These are phyloP conservation scores for Echinops telfairi DNA, from an alignment of 2,113 vertebrate genomes.

Conservation along the genomic window DNA sequence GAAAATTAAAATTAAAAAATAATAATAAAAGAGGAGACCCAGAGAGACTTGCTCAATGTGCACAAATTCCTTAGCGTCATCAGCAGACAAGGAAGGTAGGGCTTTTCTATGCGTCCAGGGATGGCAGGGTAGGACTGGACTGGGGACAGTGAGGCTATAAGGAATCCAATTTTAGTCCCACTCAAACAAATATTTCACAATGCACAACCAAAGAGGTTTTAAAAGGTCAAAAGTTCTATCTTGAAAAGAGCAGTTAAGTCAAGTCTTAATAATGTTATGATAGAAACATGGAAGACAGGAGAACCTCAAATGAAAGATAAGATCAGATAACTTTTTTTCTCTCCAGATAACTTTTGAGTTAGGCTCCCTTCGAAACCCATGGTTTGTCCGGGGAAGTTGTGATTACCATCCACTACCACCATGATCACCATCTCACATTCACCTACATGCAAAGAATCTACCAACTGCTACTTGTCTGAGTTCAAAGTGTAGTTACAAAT, in stretches of 20 bases:
- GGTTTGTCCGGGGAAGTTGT: not conserved
- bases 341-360: not conserved
- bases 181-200: not conserved
- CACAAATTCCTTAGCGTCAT: not conserved
- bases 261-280: not conserved
- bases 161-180: not conserved
- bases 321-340: not conserved
- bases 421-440: too few relatives aligned
- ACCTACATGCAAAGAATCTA: not conserved
- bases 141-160: not conserved
- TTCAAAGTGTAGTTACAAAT: not conserved
- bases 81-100: too few relatives aligned
- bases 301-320: not conserved
- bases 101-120: not conserved
- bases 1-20: not conserved
- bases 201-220: not conserved
- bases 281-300: not conserved
- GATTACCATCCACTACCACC: not conserved
- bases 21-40: not conserved
- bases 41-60: not conserved
- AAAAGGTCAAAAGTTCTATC: not conserved
- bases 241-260: not conserved
- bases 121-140: not conserved
- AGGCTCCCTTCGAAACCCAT: not conserved
- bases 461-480: not conserved